Evolutionary conservation across 2,113 vertebrate genomes (phyloP), one percentile per base, ranked within the genome.

Genomic region (Boulengeromyrus knoepffleri): DNA sequence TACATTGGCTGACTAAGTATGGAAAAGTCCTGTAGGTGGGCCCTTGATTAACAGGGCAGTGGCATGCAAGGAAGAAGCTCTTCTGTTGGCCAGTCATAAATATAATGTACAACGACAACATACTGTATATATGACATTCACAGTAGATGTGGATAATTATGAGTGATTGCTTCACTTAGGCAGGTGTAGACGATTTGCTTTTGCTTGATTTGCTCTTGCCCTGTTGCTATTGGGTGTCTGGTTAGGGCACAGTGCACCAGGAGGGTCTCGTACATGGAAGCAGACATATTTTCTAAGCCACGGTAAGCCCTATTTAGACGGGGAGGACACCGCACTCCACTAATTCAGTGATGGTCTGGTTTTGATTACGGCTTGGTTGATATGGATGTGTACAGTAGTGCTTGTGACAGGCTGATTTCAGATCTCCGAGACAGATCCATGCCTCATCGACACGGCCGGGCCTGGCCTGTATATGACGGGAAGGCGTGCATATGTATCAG

Each of bases 401-500:
- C n/a, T 87, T 87, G 47, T 87, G 85, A 90, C 90, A 90, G 87
- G 52, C 87, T 70, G 85, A 83, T 89, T 90, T 89, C 89, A 90
- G 90, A 91, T 88, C 88, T 46, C 39, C 1, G 27, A 91, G 85
- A 93, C 90, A 89, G 92, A 94, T 91, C 91, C 92, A 92, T 91
- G 94, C 93, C 90, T 93, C 92, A 91, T 92, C 83, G 56, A 74
- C 70, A 70, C 91, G 92, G 62, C 42, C n/a, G 56, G 92, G 84
- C 49, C 19, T 52, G 91, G 93, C 93, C 92, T 94, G 93, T 94
- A 92, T 95, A 94, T 92, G 88, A 77, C 85, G 89, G 77, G 90
- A 89, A 91, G 91, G 92, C 92, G 92, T 96, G 95, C 95, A 95
- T 95, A 96, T 95, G 95, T 94, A 95, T 93, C 90, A 91, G 91